A percentile compares a stretch with the other conserved stretches of the same genome.
phyloP scores from a whole-genome alignment of 1,140 invertebrate genomes.

The Meloidogyne exigua region DNA sequence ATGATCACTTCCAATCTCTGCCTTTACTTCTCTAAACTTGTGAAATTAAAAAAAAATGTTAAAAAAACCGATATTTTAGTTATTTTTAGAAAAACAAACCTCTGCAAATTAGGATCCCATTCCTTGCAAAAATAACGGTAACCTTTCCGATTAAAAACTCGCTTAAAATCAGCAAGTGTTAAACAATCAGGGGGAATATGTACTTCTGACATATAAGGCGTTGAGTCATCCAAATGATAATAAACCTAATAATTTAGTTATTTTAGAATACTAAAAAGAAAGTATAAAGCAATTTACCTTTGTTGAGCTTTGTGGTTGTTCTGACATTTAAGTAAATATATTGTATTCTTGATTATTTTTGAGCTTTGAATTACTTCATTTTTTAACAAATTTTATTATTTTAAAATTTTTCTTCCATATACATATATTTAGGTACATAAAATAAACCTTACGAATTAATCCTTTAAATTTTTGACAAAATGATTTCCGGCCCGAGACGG shows the following conservation, averaged over 20 bases:
- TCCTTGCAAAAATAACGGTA: conserved; percentile 87
- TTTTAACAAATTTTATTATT: too few relatives aligned
- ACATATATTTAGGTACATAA: too few relatives aligned
- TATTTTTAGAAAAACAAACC: conserved; percentile 21
- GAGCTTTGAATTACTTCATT: too few relatives aligned
- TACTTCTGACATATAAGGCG: conserved; percentile 95
- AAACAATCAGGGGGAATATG: conserved; percentile 89
- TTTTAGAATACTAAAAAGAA: neutral
- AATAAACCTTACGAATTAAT: too few relatives aligned
- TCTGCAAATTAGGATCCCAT: conserved; percentile 45
- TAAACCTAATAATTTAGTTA: conserved; percentile 32
- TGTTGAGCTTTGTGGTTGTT: neutral
- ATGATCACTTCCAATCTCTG: conserved; percentile 40
- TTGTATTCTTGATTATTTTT: too few relatives aligned
- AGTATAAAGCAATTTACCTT: neutral
- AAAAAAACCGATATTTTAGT: conserved; percentile 13
- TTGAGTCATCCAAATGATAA: conserved; percentile 77
- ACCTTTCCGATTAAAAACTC: conserved; percentile 80
- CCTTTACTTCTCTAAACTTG: conserved; percentile 51
- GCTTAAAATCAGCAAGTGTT: conserved; percentile 92
- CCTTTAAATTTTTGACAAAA: too few relatives aligned
- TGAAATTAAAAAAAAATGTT: neutral
- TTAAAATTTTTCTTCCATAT: too few relatives aligned
- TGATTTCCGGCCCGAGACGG: too few relatives aligned
- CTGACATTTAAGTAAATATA: neutral